Percentiles rank a stretch among this genome's conserved stretches.
Evolutionary conservation across 2,888 invertebrate species (phyloP).

Genomic region (Pharmacophagus antenor): DNA sequence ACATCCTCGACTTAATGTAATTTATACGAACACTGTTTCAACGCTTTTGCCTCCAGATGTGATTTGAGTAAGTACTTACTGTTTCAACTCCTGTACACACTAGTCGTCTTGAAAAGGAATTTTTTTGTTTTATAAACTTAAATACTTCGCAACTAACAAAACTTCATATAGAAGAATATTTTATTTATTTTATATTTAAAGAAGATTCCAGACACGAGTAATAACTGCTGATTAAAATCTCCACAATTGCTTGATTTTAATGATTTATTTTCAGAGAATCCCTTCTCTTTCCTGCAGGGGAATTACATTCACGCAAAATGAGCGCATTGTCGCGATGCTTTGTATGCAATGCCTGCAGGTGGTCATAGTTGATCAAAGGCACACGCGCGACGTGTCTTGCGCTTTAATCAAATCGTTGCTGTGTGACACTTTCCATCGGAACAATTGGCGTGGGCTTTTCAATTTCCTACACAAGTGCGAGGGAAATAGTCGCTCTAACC

Average conservation of each 20-base stretch:
- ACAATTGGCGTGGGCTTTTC: constrained; percentile 25
- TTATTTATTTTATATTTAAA: too few species aligned
- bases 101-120: background rate
- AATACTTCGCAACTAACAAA: too few species aligned
- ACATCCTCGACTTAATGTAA: background rate
- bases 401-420: constrained; percentile 12
- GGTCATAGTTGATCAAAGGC: background rate
- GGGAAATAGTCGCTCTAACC: constrained; percentile 20
- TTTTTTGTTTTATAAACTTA: too few species aligned
- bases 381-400: background rate
- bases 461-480: constrained; percentile 19
- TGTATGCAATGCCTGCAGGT: background rate
- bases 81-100: background rate
- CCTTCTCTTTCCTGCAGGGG: too few species aligned
- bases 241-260: too few species aligned
- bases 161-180: too few species aligned
- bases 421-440: constrained; percentile 9
- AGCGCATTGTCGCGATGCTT: too few species aligned
- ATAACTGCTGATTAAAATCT: too few species aligned
- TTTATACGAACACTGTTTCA: background rate
- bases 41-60: background rate
- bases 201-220: too few species aligned
- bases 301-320: too few species aligned
- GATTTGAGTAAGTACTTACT: background rate
- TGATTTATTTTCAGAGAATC: too few species aligned